Evolutionary conservation across 2,888 invertebrate species (phyloP).

Genomic region (Protophormia terraenovae): DNA sequence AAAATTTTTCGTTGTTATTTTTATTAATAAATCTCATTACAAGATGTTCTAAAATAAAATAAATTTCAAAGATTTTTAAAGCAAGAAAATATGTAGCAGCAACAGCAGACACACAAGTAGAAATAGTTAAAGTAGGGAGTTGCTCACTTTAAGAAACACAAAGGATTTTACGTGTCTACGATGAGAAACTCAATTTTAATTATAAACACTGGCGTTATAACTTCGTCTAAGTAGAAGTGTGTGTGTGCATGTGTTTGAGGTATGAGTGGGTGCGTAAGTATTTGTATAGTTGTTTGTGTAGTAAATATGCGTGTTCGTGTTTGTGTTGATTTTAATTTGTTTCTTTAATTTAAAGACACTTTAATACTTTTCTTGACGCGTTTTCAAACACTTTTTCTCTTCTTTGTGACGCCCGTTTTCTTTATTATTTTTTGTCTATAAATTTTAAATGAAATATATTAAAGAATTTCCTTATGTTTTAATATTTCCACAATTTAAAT

Average conservation of each 20-base stretch:
- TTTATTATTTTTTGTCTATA: background rate
- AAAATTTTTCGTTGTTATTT: slow-evolving; percentile 24
- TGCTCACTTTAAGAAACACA: background rate
- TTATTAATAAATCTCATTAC: slow-evolving; percentile 7
- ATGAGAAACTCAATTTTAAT: slow-evolving; percentile 37
- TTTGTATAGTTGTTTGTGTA: slow-evolving; percentile 3
- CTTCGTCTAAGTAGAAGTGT: background rate
- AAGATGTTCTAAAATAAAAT: slow-evolving; percentile 13
- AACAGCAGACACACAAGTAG: background rate
- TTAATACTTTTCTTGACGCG: slow-evolving; percentile 26
- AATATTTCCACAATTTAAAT: background rate
- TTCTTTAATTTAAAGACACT: slow-evolving; percentile 33
- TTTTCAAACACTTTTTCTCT: background rate
- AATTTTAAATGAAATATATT: background rate
- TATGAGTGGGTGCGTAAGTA: background rate
- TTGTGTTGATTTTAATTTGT: slow-evolving; percentile 23
- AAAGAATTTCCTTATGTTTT: background rate
- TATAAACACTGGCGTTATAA: slow-evolving; percentile 29
- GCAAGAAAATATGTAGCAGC: background rate
- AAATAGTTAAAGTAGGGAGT: background rate
- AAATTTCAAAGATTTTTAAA: background rate
- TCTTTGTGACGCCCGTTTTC: background rate
- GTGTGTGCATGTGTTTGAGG: background rate
- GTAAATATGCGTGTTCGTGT: background rate
- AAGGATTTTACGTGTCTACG: slow-evolving; percentile 16